Evolutionary conservation across 2,113 vertebrate genomes (phyloP).

Genomic region (Poeciliopsis turrubarensis): DNA sequence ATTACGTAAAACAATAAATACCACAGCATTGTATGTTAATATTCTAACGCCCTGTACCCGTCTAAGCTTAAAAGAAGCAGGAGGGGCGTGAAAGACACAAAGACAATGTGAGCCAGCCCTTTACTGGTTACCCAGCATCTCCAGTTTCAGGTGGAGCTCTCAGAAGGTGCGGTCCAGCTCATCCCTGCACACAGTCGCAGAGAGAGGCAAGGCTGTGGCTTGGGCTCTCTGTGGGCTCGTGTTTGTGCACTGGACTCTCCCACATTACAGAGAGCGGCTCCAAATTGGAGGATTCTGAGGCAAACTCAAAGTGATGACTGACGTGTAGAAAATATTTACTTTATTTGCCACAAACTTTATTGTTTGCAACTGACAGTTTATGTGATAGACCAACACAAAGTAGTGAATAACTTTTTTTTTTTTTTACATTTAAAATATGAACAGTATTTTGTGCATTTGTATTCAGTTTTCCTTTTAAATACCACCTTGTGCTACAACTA

Average conservation of each 20-base stretch:
- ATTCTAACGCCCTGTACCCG: slow-evolving; percentile 68
- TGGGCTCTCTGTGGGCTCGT: slow-evolving; percentile 24
- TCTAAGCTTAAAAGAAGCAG: slow-evolving; percentile 69
- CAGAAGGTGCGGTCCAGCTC: slow-evolving; percentile 72
- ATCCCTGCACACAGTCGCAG: slow-evolving; percentile 61
- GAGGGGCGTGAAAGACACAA: slow-evolving; percentile 65
- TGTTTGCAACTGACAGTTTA: background rate
- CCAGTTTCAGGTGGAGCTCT: slow-evolving; percentile 77
- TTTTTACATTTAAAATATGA: background rate
- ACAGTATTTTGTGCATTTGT: background rate
- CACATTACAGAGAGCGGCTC: slow-evolving; percentile 4
- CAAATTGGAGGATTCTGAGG: slow-evolving; percentile 13
- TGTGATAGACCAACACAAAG: background rate
- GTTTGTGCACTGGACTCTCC: slow-evolving; percentile 33
- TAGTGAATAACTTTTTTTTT: background rate
- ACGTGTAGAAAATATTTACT: background rate
- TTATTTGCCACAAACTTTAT: background rate
- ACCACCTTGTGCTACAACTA: background rate
- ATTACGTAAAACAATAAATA: slow-evolving; percentile 74
- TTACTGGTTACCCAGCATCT: slow-evolving; percentile 77
- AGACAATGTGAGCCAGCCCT: slow-evolving; percentile 76
- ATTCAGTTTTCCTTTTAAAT: background rate
- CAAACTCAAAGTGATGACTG: slow-evolving; percentile 2
- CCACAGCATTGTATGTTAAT: slow-evolving; percentile 73
- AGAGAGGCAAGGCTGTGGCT: slow-evolving; percentile 51